Evolutionary conservation across 2,113 vertebrate genomes (phyloP).

Genomic region (Eidolon helvum): DNA sequence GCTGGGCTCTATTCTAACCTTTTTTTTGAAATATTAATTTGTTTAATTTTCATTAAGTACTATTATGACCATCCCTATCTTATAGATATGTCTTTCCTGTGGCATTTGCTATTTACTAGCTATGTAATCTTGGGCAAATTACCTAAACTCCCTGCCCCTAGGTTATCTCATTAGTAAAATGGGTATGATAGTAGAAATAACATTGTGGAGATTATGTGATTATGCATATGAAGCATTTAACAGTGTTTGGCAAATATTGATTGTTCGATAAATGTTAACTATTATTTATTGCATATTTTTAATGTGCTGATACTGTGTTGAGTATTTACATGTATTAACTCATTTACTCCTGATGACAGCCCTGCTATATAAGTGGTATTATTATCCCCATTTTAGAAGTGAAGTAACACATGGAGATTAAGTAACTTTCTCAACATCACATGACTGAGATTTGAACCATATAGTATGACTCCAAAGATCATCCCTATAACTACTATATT

Average conservation of each 20-base stretch:
- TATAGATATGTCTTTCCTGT: conserved; percentile 8
- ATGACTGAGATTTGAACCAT: conserved; percentile 34
- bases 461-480: neutral
- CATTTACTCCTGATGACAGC: neutral
- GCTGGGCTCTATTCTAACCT: conserved; percentile 14
- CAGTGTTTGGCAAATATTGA: neutral
- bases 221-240: neutral
- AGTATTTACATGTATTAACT: neutral
- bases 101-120: neutral
- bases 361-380: neutral
- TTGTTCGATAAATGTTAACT: conserved; percentile 17
- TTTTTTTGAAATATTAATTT: conserved; percentile 44
- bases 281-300: conserved; percentile 30
- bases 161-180: neutral
- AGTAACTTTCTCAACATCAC: neutral
- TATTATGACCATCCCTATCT: neutral
- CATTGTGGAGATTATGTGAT: neutral
- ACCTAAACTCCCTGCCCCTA: neutral
- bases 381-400: neutral
- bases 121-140: conserved; percentile 11
- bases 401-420: neutral
- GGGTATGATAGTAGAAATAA: neutral
- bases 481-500: conserved; percentile 28
- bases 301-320: neutral
- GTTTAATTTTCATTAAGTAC: neutral